Evolutionary conservation across 2,888 invertebrate species (phyloP).

Genomic region (Timema cristinae): DNA sequence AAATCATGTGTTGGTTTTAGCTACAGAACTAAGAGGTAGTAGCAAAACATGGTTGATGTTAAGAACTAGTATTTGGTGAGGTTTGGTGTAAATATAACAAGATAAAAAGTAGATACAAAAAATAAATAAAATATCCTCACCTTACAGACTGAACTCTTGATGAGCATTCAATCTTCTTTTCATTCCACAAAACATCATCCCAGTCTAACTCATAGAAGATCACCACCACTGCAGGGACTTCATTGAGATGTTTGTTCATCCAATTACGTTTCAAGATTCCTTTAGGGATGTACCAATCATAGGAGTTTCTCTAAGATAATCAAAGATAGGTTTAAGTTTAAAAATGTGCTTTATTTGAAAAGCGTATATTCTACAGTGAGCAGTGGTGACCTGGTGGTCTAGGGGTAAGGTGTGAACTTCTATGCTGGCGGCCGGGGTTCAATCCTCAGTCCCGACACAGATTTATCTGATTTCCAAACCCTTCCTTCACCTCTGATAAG

Average conservation of each 20-base stretch:
- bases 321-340: slow-evolving; percentile 7
- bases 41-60: too few relatives aligned
- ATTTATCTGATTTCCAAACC: too few relatives aligned
- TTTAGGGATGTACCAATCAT: slow-evolving; percentile 93
- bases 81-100: too few relatives aligned
- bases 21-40: too few relatives aligned
- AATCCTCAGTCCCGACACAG: too few relatives aligned
- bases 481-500: too few relatives aligned
- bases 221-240: slow-evolving; percentile 89
- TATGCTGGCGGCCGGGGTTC: too few relatives aligned
- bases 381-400: too few relatives aligned
- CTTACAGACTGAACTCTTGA: slow-evolving; percentile 78
- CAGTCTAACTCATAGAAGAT: slow-evolving; percentile 97
- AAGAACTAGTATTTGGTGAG: too few relatives aligned
- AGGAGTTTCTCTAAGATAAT: slow-evolving; percentile 65
- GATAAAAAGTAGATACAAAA: too few relatives aligned
- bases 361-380: not conserved
- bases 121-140: slow-evolving; percentile 40
- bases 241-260: slow-evolving; percentile 88
- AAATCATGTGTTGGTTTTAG: too few relatives aligned
- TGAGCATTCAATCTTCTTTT: slow-evolving; percentile 91
- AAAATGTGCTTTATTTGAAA: not conserved
- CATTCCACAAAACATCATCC: slow-evolving; percentile 92
- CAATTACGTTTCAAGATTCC: slow-evolving; percentile 93
- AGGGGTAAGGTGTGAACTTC: too few relatives aligned